Evolutionary conservation across 2,113 vertebrate species (phyloP), one percentile per base, ranked within the genome.

Genomic region (Centropristis striata): DNA sequence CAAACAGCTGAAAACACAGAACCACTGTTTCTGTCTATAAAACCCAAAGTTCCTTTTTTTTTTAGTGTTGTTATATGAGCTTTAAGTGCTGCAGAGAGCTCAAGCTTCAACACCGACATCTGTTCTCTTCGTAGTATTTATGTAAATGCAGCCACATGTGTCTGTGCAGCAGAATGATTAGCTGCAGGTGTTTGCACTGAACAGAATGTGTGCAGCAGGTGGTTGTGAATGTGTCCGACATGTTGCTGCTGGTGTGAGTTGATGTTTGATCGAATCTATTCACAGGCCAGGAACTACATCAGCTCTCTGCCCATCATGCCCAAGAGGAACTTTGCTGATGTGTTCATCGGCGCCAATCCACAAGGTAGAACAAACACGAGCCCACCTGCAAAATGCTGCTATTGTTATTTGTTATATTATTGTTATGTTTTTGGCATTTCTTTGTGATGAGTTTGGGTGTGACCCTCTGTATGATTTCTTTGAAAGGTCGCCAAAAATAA

Each of bases 341-440:
- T 99, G 81, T 99, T 99, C 91, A 95, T 99, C 83, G 98, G 98
- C 83, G 98, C 98, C 86, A 99, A 99, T 85, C 98, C 98, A 54
- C 90, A 94, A 85, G 98, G 98, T 99, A n/a, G n/a, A n/a, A n/a
- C n/a, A n/a, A n/a, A n/a, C n/a, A n/a, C n/a, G n/a, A n/a, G n/a
- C n/a, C n/a, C n/a, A 3, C 51, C 5, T 67, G 14, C 12, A 14
- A 68, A 42, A 1, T 55, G 14, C 13, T 23, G 12, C 20, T 25
- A 8, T 14, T 36, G 5, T 12, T 47, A 8, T 25, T 20, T n/a
- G 3, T 2, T 32, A 15, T 28, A 39, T 21, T 28, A 9, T 4
- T 15, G 47, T 7, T n/a, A n/a, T n/a, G n/a, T n/a, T n/a, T n/a
- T n/a, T n/a, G n/a, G n/a, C n/a, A n/a, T n/a, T n/a, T n/a, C n/a